Base-by-base conservation (phyloP, 2,888 invertebrate genomes). In the Rhogogaster chlorosoma region DNA sequence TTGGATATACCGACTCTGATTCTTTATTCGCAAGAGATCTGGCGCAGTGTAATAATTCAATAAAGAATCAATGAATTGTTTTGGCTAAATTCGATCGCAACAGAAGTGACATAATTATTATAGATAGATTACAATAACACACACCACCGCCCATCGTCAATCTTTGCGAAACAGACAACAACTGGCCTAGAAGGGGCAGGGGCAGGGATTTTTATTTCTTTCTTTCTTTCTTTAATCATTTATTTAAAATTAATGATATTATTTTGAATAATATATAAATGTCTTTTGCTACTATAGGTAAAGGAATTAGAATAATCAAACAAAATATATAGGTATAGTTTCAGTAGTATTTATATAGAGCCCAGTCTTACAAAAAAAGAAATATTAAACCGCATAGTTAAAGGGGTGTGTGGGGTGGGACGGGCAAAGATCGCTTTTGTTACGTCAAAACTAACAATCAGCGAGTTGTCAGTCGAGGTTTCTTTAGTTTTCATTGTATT, bases 331-430 rank as follows among this genome's bases (percentile, higher is more conserved):
- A 90, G 88, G 89, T 90, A 92, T 90, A 91, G 92, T 92, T 93
- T 93, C 91, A 92, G 90, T 92, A 93, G 90, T 92, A 92, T 93
- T 93, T 93, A 93, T 93, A 92, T 93, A 92, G 92, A 92, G 93
- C 93, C 93, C 93, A 93, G 93, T 93, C 93, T 93, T 93, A 93
- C 93, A 93, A 93, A 93, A 73, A 42, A 73, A 73, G 71, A 73
- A 73, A 73, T 42, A 73, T 22, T 22, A 42, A 73, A 73, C 22
- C 38, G 42, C 38, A 73, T n/a, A 71, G n/a, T 22, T 42, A 42
- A 73, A 38, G 71, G 42, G 22, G 22, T 18, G 38, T 26, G 42
- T n/a, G 22, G n/a, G 42, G 42, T 42, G 42, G 38, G 92, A 93
- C 92, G 93, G 93, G 93, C 93, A 92, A 92, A 91, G 90, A 91